Conservation (phyloP, 1,140 invertebrate species). For the Steinernema feltiae region DNA sequence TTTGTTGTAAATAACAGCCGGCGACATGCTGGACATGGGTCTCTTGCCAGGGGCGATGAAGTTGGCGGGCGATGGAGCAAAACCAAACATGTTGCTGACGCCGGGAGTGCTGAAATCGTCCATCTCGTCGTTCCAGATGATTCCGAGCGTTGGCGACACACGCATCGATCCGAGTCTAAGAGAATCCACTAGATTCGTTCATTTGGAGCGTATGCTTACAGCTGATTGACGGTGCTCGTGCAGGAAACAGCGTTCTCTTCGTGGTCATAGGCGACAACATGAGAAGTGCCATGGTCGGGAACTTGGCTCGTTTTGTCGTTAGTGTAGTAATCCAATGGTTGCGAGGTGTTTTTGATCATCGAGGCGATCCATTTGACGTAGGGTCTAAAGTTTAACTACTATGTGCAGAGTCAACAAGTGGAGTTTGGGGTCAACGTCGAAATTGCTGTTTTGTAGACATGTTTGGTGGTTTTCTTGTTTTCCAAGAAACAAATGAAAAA, state of each 20-base stretch:
- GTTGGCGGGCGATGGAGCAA: constrained; percentile 72
- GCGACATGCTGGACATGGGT: constrained; percentile 84
- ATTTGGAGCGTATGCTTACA: too few species aligned
- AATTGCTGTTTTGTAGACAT: too few species aligned
- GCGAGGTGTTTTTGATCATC: constrained; percentile 42
- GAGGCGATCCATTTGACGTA: constrained; percentile 43
- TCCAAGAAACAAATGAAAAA: too few species aligned
- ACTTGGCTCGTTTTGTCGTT: constrained; percentile 40
- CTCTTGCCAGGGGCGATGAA: constrained; percentile 72
- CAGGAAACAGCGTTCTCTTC: constrained; percentile 85
- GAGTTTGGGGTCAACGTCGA: too few species aligned
- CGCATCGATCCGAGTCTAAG: constrained; percentile 73
- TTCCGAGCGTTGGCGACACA: constrained; percentile 72
- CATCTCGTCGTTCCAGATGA: constrained; percentile 85
- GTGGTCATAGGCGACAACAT: constrained; percentile 74
- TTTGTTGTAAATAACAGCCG: constrained; percentile 72
- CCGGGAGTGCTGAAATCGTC: constrained; percentile 82
- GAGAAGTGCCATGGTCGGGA: constrained; percentile 71
- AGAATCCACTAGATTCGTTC: too few species aligned
- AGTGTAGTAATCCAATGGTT: constrained; percentile 51
- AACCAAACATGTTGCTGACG: constrained; percentile 27
- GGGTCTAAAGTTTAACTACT: constrained; percentile 24
- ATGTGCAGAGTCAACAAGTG: too few species aligned
- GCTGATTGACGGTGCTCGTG: constrained; percentile 82
- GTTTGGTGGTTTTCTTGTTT: too few species aligned